A percentile compares a stretch with the other conserved stretches of the same genome.
phyloP scores from a whole-genome alignment of 2,888 invertebrate species.

The Orchesella flavescens region DNA sequence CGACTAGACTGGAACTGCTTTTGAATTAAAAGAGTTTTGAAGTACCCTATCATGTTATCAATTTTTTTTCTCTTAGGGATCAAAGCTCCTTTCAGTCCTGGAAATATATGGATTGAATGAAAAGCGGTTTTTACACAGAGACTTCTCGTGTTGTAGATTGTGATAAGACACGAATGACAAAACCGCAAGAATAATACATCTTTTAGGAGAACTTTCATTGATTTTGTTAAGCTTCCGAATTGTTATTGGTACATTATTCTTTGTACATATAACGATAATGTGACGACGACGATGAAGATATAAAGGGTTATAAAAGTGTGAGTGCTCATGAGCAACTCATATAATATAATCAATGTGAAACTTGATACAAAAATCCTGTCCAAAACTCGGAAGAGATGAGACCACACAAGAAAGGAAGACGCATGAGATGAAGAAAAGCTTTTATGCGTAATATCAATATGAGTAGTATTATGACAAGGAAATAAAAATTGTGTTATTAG shows the following conservation, averaged over 20 bases:
- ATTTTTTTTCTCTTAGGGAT: background rate
- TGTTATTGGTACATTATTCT: background rate
- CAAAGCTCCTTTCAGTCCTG: background rate
- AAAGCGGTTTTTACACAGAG: no score
- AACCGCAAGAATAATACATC: background rate
- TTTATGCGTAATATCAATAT: constrained; percentile 2
- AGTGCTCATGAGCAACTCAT: background rate
- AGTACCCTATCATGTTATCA: no score
- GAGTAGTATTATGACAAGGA: background rate
- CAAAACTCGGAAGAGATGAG: background rate
- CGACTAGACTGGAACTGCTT: no score
- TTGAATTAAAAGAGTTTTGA: no score
- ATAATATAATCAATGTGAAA: background rate
- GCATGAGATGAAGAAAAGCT: background rate
- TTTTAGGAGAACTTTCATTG: background rate
- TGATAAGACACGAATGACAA: constrained; percentile 47
- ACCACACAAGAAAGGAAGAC: constrained; percentile 26
- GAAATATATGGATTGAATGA: no score
- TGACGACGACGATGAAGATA: no score
- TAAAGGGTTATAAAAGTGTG: constrained; percentile 42
- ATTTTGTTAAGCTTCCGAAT: background rate
- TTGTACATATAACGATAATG: no score
- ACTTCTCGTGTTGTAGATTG: background rate
- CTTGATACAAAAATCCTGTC: background rate
- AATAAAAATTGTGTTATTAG: background rate